These are phyloP conservation scores for Empidonax traillii DNA, from an alignment of 2,113 vertebrate genomes.

Conservation along the genomic window DNA sequence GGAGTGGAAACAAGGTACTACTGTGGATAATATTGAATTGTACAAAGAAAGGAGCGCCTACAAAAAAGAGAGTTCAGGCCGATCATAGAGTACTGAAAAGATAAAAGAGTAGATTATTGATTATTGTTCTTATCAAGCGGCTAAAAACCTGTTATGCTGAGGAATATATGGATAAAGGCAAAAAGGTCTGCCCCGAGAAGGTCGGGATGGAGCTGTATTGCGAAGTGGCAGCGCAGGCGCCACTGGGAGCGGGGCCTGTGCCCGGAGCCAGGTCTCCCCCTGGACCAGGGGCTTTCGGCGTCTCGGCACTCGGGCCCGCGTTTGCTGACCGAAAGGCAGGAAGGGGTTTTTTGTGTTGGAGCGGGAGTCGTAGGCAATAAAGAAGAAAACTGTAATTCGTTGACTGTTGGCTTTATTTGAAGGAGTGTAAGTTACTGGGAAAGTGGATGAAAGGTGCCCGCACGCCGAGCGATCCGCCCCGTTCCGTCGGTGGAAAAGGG, in stretches of 20 bases:
- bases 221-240: background rate
- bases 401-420: background rate
- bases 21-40: background rate
- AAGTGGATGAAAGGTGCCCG: background rate
- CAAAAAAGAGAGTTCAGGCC: background rate
- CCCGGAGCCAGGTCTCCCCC: too few species aligned
- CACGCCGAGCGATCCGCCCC: background rate
- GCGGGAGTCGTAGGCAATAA: background rate
- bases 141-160: background rate
- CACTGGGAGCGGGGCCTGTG: background rate
- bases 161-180: background rate
- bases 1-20: background rate
- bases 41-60: background rate
- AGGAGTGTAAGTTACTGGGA: too few species aligned
- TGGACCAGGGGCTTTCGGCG: rapidly evolving
- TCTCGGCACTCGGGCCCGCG: background rate
- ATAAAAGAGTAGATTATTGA: background rate
- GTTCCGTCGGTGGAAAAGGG: background rate
- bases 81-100: background rate
- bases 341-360: background rate
- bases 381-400: too few species aligned
- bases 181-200: background rate
- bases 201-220: background rate
- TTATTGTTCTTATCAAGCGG: background rate
- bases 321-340: too few species aligned